Percentiles rank a stretch among this genome's conserved stretches.
Conservation (phyloP, 2,113 vertebrate genomes). For the Malurus alboscapulatus region DNA sequence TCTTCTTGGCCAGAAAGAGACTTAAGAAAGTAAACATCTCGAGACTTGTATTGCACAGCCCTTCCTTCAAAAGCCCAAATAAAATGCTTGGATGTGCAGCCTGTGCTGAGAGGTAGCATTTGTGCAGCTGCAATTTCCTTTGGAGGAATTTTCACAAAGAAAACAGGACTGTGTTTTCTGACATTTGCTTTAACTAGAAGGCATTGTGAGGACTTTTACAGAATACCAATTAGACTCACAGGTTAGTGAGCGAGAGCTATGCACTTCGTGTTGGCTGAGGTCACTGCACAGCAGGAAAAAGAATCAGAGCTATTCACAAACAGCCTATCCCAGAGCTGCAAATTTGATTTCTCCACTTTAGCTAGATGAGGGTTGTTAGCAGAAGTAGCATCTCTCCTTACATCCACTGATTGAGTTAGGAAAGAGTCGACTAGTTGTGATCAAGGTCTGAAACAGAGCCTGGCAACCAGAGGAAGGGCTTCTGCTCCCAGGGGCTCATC, state of each 20-base stretch:
- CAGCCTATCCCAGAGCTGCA: not conserved
- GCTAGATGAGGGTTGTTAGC: not conserved
- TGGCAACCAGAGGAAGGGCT: not conserved
- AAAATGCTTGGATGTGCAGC: not conserved
- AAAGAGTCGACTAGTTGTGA: not conserved
- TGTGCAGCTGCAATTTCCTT: not conserved
- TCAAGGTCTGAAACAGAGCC: slow-evolving; percentile 5
- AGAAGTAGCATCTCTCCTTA: slow-evolving; percentile 1
- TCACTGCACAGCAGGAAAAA: slow-evolving; percentile 35
- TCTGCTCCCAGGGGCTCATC: not conserved
- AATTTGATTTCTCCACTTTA: slow-evolving; percentile 31
- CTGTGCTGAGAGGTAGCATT: not conserved
- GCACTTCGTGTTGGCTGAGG: not conserved
- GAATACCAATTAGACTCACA: slow-evolving; percentile 43
- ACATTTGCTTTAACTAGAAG: slow-evolving; percentile 45
- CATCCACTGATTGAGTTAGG: not conserved
- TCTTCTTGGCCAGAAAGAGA: slow-evolving; percentile 35
- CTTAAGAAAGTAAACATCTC: slow-evolving; percentile 55
- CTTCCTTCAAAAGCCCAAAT: not conserved
- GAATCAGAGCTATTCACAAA: slow-evolving; percentile 20
- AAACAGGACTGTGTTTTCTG: slow-evolving; percentile 43
- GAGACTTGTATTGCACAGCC: not conserved
- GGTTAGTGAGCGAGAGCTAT: not conserved
- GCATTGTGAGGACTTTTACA: slow-evolving; percentile 22
- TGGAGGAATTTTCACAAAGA: slow-evolving; percentile 30